Evolutionary conservation across 2,888 invertebrate genomes (phyloP), one percentile per base, ranked within the genome.

Genomic region (Mythimna pallens): DNA sequence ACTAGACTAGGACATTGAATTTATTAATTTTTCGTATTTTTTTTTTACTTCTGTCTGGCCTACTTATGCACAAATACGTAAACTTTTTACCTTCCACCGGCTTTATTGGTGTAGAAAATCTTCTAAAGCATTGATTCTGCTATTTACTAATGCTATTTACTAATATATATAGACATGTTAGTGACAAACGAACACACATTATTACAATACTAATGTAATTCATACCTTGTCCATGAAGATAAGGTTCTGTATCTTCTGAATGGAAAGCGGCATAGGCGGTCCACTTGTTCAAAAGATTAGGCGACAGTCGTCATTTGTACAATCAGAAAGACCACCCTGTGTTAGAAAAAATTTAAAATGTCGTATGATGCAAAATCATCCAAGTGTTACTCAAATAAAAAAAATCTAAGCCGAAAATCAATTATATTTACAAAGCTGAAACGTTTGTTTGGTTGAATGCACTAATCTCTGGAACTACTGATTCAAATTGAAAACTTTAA

Each of bases 301-400:
- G 36, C 67, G 74, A 85, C 78, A 76, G 36, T 68, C 47, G n/a
- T 55, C 67, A 59, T 36, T 83, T 83, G 78, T 71, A 76, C 83
- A 78, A 85, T 74, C 47, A 74, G 65, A 72, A 85, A 75, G 85
- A 83, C 78, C 84, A 84, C 83, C 40, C 54, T 62, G 36, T 4
- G 34, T 6, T 9, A 52, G 58, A 71, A 71, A 71, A 76, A 69
- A 54, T 14, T 1, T 8, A 1, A 52, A 43, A 36, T 25, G 7
- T 40, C 34, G 17, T 43, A 22, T 47, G 36, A 63, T 58, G 57
- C 57, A 70, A 78, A 50, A 52, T 62, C 9, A 58, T 52, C 30
- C 50, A 25, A 50, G 14, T 17, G 25, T 36, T n/a, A 34, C 30
- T 47, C 12, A 55, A 67, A n/a, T n/a, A 10, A 40, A 57, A 43